Percentiles rank a stretch among this genome's conserved stretches.
These are phyloP conservation scores for Micrasema minimum DNA, from an alignment of 1,140 invertebrate species.

Conservation along the genomic window DNA sequence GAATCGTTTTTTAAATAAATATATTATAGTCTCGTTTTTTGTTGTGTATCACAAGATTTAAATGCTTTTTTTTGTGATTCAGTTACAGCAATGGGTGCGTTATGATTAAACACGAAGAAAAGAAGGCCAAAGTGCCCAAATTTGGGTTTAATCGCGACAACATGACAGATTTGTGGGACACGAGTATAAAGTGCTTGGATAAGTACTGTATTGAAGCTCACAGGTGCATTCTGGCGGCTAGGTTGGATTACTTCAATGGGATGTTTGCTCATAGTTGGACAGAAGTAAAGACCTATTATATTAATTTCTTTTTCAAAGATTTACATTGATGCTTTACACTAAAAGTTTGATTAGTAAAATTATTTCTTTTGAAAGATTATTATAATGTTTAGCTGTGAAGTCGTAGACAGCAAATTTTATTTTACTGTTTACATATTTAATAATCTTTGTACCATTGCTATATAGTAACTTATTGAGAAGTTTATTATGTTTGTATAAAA, in stretches of 20 bases:
- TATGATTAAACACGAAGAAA: constrained; percentile 42
- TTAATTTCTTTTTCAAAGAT: neutral
- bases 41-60: too few species aligned
- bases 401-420: too few species aligned
- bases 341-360: too few species aligned
- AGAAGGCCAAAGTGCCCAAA: constrained; percentile 29
- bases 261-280: constrained; percentile 80
- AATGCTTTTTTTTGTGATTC: neutral
- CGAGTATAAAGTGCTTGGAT: constrained; percentile 70
- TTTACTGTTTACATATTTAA: too few species aligned
- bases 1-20: too few species aligned
- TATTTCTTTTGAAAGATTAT: too few species aligned
- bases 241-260: constrained; percentile 80
- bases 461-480: too few species aligned
- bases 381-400: too few species aligned
- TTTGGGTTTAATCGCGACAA: constrained; percentile 56
- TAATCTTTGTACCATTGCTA: too few species aligned
- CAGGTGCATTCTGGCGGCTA: constrained; percentile 77
- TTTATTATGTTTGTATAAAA: too few species aligned
- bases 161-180: constrained; percentile 71
- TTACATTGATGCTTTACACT: neutral
- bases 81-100: constrained; percentile 44
- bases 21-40: too few species aligned
- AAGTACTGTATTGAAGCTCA: constrained; percentile 72
- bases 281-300: too few species aligned